These are phyloP conservation scores for Acanthococcus lagerstroemiae DNA, from an alignment of 2,888 invertebrate genomes.

Conservation along the genomic window DNA sequence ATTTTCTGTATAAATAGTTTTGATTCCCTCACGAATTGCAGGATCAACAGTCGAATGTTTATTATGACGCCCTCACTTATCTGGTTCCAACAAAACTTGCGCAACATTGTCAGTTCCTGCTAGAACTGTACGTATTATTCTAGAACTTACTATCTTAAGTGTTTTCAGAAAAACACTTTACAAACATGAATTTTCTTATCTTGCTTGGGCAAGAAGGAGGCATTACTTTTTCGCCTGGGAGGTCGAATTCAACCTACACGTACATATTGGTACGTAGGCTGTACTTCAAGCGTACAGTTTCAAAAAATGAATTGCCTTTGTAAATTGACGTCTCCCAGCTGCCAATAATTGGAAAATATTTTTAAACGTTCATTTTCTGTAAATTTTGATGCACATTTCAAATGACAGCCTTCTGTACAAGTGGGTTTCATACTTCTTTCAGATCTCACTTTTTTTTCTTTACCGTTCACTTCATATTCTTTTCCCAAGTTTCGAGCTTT, in stretches of 20 bases:
- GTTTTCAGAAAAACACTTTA: too few species aligned
- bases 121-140: neutral
- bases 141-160: too few species aligned
- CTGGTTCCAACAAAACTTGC: neutral
- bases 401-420: conserved; percentile 16
- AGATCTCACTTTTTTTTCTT: too few species aligned
- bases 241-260: conserved; percentile 1
- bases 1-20: conserved; percentile 18
- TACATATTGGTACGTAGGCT: conserved; percentile 7
- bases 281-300: neutral
- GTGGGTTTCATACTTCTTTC: too few species aligned
- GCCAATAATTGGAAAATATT: conserved; percentile 30
- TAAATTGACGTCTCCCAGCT: conserved; percentile 12
- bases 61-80: neutral
- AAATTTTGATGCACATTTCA: conserved; percentile 23
- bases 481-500: neutral
- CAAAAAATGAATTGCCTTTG: conserved; percentile 23
- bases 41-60: neutral
- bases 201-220: neutral
- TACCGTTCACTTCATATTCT: neutral
- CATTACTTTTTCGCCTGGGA: conserved; percentile 24
- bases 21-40: conserved; percentile 12
- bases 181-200: neutral
- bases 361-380: conserved; percentile 18
- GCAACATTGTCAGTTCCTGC: neutral